phyloP scores from a whole-genome alignment of 2,797 vertebrate genomes.

The Leucoraja ocellata region DNA sequence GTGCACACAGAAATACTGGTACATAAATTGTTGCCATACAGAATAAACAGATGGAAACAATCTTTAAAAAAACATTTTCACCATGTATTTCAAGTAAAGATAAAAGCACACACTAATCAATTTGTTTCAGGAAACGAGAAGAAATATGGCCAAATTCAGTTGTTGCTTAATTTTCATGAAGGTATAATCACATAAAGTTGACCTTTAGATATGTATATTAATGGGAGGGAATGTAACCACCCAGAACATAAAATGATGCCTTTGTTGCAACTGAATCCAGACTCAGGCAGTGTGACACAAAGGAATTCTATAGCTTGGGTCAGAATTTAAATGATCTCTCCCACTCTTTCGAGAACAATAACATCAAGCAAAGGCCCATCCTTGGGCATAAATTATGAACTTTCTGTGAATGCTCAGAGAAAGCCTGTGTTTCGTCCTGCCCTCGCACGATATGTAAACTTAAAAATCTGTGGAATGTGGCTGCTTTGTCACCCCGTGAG shows the following conservation, averaged over 20 bases:
- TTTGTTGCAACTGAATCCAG: conserved; percentile 12
- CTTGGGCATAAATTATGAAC: too few species aligned
- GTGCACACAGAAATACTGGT: not conserved
- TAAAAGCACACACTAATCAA: not conserved
- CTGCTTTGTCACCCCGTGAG: not conserved
- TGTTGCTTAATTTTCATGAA: not conserved
- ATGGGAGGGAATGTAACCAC: not conserved
- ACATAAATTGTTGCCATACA: not conserved
- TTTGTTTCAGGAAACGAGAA: not conserved
- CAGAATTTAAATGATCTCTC: conserved; percentile 20
- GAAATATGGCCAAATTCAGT: not conserved
- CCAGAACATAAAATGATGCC: conserved; percentile 4
- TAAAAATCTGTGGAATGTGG: not conserved
- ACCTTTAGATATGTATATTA: not conserved
- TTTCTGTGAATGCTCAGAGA: not conserved
- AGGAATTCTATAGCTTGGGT: not conserved
- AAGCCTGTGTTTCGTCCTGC: not conserved
- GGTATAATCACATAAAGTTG: not conserved
- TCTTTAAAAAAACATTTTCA: not conserved
- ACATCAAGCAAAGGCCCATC: not conserved
- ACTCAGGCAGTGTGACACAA: not conserved
- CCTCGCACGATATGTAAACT: not conserved
- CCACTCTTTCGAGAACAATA: conserved; percentile 3
- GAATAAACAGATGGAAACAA: not conserved
- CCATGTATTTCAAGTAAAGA: not conserved